Percentiles rank a stretch among this genome's conserved stretches.
Evolutionary conservation across 2,113 vertebrate genomes (phyloP).

Genomic region (Alethe diademata): DNA sequence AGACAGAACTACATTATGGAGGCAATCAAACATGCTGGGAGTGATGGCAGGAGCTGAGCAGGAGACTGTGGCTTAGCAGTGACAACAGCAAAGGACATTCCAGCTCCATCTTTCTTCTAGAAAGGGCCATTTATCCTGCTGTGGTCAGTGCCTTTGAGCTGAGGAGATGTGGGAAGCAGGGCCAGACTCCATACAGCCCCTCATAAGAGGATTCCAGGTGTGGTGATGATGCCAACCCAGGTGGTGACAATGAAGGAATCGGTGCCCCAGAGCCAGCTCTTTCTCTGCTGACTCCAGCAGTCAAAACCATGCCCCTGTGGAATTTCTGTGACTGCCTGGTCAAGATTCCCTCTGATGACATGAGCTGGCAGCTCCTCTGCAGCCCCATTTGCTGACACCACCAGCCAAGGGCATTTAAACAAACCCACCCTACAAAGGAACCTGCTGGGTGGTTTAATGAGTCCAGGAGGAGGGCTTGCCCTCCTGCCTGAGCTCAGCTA

Average conservation of each 20-base stretch:
- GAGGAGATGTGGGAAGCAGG: not conserved
- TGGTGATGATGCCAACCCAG: not conserved
- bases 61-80: not conserved
- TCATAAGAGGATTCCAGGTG: not conserved
- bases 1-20: not conserved
- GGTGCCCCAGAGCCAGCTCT: not conserved
- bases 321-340: not conserved
- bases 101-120: not conserved
- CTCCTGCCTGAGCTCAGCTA: not conserved
- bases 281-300: not conserved
- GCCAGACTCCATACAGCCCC: not conserved
- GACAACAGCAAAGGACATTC: not conserved
- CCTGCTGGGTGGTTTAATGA: not conserved
- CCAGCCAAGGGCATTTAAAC: not conserved
- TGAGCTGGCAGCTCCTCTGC: not conserved
- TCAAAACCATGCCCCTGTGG: fast-evolving
- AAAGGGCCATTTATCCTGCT: not conserved
- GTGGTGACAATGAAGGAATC: fast-evolving
- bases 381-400: not conserved
- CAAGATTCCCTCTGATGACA: not conserved
- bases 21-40: not conserved
- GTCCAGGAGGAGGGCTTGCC: fast-evolving
- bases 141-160: not conserved
- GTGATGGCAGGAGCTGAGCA: not conserved
- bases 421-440: not conserved